Evolutionary conservation across 2,797 vertebrate species (phyloP).

Genomic region (Oryzias sinensis): DNA sequence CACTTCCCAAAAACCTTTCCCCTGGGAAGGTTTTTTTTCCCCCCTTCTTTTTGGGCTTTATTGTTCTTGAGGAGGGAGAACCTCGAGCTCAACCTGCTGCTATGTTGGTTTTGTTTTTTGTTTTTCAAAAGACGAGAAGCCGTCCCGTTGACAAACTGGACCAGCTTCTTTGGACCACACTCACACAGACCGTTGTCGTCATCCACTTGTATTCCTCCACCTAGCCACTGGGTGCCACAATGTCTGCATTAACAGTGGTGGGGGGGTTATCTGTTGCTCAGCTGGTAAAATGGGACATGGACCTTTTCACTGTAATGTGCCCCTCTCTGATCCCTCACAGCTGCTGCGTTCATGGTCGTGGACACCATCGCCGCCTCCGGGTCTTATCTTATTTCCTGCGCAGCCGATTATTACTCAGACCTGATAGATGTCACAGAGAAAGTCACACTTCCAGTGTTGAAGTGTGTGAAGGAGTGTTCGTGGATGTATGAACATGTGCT

Average conservation of each 20-base stretch:
- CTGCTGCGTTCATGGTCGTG: constrained; percentile 57
- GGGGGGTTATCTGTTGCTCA: constrained; percentile 55
- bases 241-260: constrained; percentile 38
- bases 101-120: constrained; percentile 74
- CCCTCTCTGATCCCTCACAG: constrained; percentile 69
- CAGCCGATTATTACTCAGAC: constrained; percentile 56
- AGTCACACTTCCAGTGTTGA: constrained; percentile 78
- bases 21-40: constrained; percentile 54
- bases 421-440: constrained; percentile 60
- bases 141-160: constrained; percentile 64
- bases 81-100: constrained; percentile 81
- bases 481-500: constrained; percentile 48
- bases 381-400: constrained; percentile 37
- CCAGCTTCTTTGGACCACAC: constrained; percentile 70
- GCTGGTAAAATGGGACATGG: constrained; percentile 73
- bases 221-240: constrained; percentile 51
- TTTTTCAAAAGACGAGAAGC: constrained; percentile 35
- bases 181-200: constrained; percentile 57
- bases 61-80: constrained; percentile 61
- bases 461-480: constrained; percentile 27
- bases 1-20: constrained; percentile 74
- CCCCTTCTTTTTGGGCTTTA: constrained; percentile 22
- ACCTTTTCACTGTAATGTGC: constrained; percentile 82
- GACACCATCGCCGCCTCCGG: constrained; percentile 46
- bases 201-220: constrained; percentile 67